phyloP scores from a whole-genome alignment of 2,113 vertebrate genomes.

The Mesembrinibis cayennensis region DNA sequence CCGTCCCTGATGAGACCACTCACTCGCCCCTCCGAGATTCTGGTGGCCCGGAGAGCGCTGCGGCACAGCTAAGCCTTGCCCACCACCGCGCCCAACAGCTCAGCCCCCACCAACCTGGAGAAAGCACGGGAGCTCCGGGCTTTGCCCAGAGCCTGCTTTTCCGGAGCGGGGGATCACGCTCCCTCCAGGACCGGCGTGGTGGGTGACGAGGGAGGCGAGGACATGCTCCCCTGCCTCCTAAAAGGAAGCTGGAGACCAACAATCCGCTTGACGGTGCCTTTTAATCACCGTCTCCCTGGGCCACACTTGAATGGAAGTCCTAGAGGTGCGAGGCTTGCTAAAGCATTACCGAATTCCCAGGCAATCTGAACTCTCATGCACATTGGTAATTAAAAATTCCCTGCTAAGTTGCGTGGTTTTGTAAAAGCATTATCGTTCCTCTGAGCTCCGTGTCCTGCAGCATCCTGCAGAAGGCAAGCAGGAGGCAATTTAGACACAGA shows the following conservation, averaged over 20 bases:
- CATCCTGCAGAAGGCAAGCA: constrained; percentile 36
- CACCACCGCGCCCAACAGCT: not conserved
- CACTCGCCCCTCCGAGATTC: not conserved
- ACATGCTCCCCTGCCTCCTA: not conserved
- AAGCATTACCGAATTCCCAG: constrained; percentile 8
- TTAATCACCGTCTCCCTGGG: not conserved
- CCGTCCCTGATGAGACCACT: not conserved
- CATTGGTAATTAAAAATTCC: constrained; percentile 47
- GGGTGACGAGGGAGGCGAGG: not conserved
- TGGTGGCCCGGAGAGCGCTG: rapidly evolving
- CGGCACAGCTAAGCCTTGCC: not conserved
- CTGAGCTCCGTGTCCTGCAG: constrained; percentile 43
- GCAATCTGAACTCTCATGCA: constrained; percentile 8
- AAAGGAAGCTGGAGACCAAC: not conserved
- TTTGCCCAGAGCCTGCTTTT: not conserved
- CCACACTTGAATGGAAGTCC: not conserved
- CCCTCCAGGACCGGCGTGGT: not conserved
- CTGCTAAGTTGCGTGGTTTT: constrained; percentile 18
- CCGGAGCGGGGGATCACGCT: rapidly evolving
- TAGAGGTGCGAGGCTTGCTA: not conserved
- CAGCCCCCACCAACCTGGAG: not conserved
- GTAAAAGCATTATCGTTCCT: not conserved
- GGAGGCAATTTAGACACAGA: constrained; percentile 41
- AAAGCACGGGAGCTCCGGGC: not conserved
- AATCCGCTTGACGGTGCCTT: not conserved